Evolutionary conservation across 1,140 invertebrate species (phyloP).

Genomic region (Anoplophora glabripennis): DNA sequence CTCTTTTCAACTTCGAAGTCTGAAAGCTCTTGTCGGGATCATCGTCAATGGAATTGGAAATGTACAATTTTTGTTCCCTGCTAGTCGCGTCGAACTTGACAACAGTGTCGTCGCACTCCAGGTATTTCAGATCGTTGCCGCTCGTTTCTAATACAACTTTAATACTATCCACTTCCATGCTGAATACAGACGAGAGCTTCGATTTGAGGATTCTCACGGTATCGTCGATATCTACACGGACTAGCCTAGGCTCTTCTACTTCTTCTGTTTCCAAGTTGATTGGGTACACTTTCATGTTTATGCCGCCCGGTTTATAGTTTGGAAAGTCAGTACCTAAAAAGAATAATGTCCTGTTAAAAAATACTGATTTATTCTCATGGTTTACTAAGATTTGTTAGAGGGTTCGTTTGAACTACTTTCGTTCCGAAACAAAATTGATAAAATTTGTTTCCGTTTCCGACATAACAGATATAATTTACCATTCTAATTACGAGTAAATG

Average conservation of each 20-base stretch:
- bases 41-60: constrained; percentile 39
- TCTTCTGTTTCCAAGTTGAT: constrained; percentile 62
- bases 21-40: constrained; percentile 44
- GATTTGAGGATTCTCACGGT: constrained; percentile 62
- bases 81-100: constrained; percentile 38
- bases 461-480: too few relatives aligned
- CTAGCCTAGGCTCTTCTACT: constrained; percentile 60
- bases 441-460: too few relatives aligned
- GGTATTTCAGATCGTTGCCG: constrained; percentile 51
- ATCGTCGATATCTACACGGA: constrained; percentile 59
- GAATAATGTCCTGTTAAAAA: background rate
- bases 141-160: constrained; percentile 52
- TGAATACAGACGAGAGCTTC: constrained; percentile 53
- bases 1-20: constrained; percentile 48
- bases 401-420: too few relatives aligned
- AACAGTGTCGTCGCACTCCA: constrained; percentile 49
- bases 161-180: constrained; percentile 40
- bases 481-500: background rate
- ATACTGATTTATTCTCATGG: too few relatives aligned
- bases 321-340: constrained; percentile 54
- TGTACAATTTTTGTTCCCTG: constrained; percentile 54
- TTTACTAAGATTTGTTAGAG: too few relatives aligned
- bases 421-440: too few relatives aligned
- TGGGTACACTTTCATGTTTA: constrained; percentile 63
- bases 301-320: constrained; percentile 63